phyloP scores from a whole-genome alignment of 1,140 invertebrate species.

The Thaumetopoea pityocampa region DNA sequence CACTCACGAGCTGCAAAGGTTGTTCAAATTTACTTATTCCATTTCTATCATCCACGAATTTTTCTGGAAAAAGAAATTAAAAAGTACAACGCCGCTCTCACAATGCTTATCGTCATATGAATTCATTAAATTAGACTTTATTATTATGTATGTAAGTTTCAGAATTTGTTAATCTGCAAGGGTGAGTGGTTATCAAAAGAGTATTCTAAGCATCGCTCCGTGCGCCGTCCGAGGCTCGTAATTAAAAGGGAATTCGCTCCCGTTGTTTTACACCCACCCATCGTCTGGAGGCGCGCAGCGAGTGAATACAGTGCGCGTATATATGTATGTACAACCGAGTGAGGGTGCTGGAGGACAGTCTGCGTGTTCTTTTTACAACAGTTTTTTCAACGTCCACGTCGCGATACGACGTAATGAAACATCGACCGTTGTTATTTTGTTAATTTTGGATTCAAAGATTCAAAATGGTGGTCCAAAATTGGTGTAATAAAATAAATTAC shows the following conservation, averaged over 20 bases:
- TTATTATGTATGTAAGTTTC: slow-evolving; percentile 9
- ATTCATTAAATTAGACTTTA: slow-evolving; percentile 8
- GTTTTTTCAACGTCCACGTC: slow-evolving; percentile 9
- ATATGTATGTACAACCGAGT: slow-evolving; percentile 15
- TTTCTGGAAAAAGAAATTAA: slow-evolving; percentile 6
- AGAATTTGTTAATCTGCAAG: slow-evolving; percentile 15
- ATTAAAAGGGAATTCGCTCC: slow-evolving; percentile 34
- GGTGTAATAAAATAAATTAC: too few species aligned
- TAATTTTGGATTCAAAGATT: slow-evolving; percentile 1
- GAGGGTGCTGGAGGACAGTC: slow-evolving; percentile 19
- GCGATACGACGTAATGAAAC: slow-evolving; percentile 2
- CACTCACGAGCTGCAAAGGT: too few species aligned
- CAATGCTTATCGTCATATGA: background rate
- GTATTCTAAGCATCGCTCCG: slow-evolving; percentile 24
- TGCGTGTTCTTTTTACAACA: slow-evolving; percentile 15
- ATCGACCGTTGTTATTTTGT: slow-evolving; percentile 5
- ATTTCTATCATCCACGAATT: too few species aligned
- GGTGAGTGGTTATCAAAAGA: slow-evolving; percentile 19
- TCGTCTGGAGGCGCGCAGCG: slow-evolving; percentile 25
- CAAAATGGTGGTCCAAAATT: too few species aligned
- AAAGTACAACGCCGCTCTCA: slow-evolving; percentile 7
- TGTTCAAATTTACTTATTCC: too few species aligned
- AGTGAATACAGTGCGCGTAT: slow-evolving; percentile 26
- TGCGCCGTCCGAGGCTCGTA: slow-evolving; percentile 26
- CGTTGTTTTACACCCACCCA: slow-evolving; percentile 30